Conservation (phyloP, 2,888 invertebrate genomes). For the Muscina levida region DNA sequence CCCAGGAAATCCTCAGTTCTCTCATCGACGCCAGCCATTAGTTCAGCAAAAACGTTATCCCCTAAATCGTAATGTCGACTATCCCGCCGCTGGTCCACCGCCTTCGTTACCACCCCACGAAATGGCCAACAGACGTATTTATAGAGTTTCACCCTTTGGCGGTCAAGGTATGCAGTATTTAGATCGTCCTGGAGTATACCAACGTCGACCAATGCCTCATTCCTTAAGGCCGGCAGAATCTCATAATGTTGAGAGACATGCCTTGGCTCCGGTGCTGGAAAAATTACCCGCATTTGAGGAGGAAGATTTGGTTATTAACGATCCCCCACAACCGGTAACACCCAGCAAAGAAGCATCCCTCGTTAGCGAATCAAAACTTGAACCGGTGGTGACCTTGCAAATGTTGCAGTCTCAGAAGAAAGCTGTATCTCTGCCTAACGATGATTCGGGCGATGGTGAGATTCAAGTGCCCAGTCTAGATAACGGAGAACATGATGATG, state of each 20-base stretch:
- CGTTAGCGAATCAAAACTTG: slow-evolving; percentile 76
- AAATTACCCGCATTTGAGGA: slow-evolving; percentile 76
- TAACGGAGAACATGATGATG: slow-evolving; percentile 61
- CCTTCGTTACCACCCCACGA: slow-evolving; percentile 68
- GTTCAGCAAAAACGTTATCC: slow-evolving; percentile 72
- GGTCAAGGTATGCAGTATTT: slow-evolving; percentile 67
- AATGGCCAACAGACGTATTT: slow-evolving; percentile 77
- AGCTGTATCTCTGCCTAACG: slow-evolving; percentile 72
- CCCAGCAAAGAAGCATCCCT: slow-evolving; percentile 72
- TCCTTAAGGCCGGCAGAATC: slow-evolving; percentile 70
- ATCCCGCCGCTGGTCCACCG: slow-evolving; percentile 68
- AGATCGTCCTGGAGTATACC: slow-evolving; percentile 70
- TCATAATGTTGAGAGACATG: slow-evolving; percentile 64
- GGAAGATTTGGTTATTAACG: slow-evolving; percentile 79
- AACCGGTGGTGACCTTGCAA: slow-evolving; percentile 84
- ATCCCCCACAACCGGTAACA: slow-evolving; percentile 79
- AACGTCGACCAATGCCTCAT: slow-evolving; percentile 70
- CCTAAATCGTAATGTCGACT: slow-evolving; percentile 75
- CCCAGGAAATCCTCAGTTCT: slow-evolving; percentile 74
- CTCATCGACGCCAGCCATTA: slow-evolving; percentile 73
- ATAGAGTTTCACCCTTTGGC: slow-evolving; percentile 73
- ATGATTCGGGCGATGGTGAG: slow-evolving; percentile 74
- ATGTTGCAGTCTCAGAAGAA: slow-evolving; percentile 84
- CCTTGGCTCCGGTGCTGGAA: slow-evolving; percentile 63
- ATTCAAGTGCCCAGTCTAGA: slow-evolving; percentile 72